Evolutionary conservation across 37 sponge, comb jelly and placozoan genomes (phyloP).

Genomic region (Dysidea cf. avara): DNA sequence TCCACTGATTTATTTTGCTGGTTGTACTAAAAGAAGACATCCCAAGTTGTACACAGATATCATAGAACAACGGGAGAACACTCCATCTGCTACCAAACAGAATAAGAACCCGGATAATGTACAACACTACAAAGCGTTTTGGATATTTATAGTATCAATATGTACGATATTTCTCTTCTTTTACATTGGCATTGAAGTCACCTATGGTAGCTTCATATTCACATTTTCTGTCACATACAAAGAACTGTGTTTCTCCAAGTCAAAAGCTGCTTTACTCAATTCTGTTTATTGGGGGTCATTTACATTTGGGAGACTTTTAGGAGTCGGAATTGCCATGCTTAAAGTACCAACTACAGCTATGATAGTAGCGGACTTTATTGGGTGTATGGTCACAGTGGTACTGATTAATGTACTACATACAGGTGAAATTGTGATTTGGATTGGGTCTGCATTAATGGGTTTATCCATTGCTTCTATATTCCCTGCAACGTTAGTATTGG

Average conservation of each 20-base stretch:
- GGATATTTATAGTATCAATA: no score
- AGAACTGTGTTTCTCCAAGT: slow-evolving; percentile 34
- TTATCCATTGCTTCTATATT: slow-evolving; percentile 43
- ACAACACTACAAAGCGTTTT: no score
- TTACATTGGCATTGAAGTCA: slow-evolving; percentile 56
- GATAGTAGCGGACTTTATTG: slow-evolving; percentile 28
- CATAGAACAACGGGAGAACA: no score
- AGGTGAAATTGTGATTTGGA: slow-evolving; percentile 34
- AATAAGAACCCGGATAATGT: no score
- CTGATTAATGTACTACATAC: slow-evolving; percentile 12
- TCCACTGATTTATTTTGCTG: no score
- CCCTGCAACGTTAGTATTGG: no score
- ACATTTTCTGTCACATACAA: slow-evolving; percentile 54
- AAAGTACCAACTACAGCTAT: slow-evolving; percentile 41
- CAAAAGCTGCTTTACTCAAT: slow-evolving; percentile 35
- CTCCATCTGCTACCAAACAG: no score
- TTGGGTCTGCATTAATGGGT: slow-evolving; percentile 39
- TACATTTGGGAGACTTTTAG: slow-evolving; percentile 34
- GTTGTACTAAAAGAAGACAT: no score
- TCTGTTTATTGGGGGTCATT: slow-evolving; percentile 68
- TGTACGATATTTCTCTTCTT: slow-evolving; percentile 29
- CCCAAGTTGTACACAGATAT: no score
- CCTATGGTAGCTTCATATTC: slow-evolving; percentile 56
- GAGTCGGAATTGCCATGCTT: slow-evolving; percentile 20
- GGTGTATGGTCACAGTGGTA: slow-evolving; percentile 30